A percentile compares a stretch with the other conserved stretches of the same genome.
phyloP scores from a whole-genome alignment of 1,140 invertebrate genomes.

The Oncopeltus fasciatus region DNA sequence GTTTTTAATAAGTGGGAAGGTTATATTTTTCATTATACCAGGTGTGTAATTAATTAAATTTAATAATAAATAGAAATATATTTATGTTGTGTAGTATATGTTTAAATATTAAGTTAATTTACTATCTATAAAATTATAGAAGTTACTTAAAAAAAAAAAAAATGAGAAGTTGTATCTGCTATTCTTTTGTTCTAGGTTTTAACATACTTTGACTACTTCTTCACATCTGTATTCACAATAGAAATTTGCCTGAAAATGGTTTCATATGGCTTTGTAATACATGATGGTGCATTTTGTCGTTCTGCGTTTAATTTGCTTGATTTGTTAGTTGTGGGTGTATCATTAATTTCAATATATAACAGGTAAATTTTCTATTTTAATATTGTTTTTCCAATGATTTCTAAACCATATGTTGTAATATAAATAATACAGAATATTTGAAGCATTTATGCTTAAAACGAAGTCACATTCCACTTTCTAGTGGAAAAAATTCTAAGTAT shows the following conservation, averaged over 20 bases:
- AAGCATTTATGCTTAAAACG: no score
- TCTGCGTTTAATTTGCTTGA: slow-evolving; percentile 98
- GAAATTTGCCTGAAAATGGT: slow-evolving; percentile 96
- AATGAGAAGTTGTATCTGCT: not conserved
- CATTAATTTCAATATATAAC: slow-evolving; percentile 85
- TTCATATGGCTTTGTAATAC: slow-evolving; percentile 89
- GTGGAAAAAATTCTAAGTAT: not conserved
- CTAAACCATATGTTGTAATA: not conserved
- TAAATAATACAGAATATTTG: not conserved
- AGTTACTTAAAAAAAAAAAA: not conserved
- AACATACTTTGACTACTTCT: slow-evolving; percentile 94
- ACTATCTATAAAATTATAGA: not conserved
- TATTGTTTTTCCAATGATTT: not conserved
- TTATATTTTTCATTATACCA: not conserved
- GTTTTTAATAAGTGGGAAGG: not conserved
- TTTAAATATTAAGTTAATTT: not conserved
- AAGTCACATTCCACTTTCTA: no score
- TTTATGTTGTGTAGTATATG: not conserved
- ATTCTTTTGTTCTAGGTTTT: slow-evolving; percentile 58
- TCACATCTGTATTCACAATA: slow-evolving; percentile 94
- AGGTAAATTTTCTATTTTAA: slow-evolving; percentile 55
- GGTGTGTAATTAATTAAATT: not conserved
- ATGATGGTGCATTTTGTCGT: slow-evolving; percentile 94
- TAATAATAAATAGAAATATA: not conserved
- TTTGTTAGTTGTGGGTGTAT: slow-evolving; percentile 94